Conservation (phyloP, 2,797 vertebrate species). For the Morelia viridis region DNA sequence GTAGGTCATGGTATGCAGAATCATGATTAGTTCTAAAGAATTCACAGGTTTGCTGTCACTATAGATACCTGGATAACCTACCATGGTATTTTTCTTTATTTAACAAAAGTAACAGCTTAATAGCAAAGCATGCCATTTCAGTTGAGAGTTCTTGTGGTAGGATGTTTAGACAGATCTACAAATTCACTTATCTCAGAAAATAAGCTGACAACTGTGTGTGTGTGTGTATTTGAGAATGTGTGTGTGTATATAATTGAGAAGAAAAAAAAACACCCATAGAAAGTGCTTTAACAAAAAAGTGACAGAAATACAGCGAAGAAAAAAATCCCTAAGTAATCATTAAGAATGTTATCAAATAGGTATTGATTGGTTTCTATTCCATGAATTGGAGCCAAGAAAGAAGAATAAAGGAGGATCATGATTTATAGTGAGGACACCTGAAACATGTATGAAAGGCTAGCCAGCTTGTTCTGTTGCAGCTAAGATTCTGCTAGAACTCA, state of each 20-base stretch:
- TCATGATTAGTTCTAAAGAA: neutral
- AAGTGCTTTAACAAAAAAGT: too few relatives aligned
- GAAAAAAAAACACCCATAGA: too few relatives aligned
- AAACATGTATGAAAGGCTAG: neutral
- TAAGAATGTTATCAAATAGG: neutral
- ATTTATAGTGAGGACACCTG: neutral
- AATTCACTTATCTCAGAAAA: neutral
- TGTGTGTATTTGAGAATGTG: too few relatives aligned
- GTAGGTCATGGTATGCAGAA: neutral
- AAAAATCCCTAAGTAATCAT: neutral
- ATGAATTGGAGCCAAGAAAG: neutral
- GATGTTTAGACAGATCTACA: neutral
- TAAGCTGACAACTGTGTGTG: neutral
- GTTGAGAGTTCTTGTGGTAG: neutral
- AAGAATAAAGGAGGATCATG: neutral
- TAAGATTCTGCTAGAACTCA: neutral
- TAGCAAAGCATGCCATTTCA: neutral
- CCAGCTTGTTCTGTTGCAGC: neutral
- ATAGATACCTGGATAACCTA: neutral
- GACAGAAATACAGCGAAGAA: too few relatives aligned
- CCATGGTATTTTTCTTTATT: neutral
- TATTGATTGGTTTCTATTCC: neutral
- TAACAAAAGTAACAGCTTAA: neutral
- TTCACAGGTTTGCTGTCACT: neutral
- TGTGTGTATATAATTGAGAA: too few relatives aligned